phyloP scores from a whole-genome alignment of 2,888 invertebrate species.

The Siphlonurus alternatus region DNA sequence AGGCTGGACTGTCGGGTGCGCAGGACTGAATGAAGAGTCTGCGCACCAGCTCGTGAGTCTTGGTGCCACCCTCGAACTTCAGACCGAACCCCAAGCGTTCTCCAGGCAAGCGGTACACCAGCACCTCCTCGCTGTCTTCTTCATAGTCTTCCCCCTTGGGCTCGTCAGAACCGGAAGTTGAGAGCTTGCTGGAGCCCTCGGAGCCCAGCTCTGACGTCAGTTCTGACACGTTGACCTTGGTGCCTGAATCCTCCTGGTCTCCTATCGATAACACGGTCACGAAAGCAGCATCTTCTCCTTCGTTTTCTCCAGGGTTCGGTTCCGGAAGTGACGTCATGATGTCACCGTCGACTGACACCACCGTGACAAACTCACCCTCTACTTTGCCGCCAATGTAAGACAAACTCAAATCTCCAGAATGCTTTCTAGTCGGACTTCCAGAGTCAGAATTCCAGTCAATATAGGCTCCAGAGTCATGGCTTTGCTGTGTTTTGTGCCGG shows the following conservation, averaged over 20 bases:
- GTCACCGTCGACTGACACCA: conserved; percentile 36
- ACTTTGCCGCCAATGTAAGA: conserved; percentile 12
- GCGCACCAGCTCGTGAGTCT: conserved; percentile 61
- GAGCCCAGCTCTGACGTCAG: background rate
- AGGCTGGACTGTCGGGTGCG: conserved; percentile 73
- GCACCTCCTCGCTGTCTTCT: conserved; percentile 43
- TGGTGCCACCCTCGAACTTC: conserved; percentile 81
- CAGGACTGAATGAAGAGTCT: conserved; percentile 77
- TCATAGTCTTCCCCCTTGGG: conserved; percentile 1
- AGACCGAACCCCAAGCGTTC: conserved; percentile 81
- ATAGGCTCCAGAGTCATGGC: conserved; percentile 21
- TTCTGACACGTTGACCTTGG: background rate
- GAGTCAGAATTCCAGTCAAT: conserved; percentile 19
- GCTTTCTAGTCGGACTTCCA: conserved; percentile 12
- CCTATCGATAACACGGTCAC: conserved; percentile 35
- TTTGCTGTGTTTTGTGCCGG: conserved; percentile 19
- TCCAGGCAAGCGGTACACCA: conserved; percentile 71
- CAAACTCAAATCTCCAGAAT: conserved; percentile 5
- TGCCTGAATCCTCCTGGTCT: conserved; percentile 21
- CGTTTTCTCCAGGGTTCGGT: conserved; percentile 15
- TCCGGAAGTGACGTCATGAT: conserved; percentile 9
- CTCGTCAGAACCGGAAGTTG: background rate
- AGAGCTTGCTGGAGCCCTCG: background rate
- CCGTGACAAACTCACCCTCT: conserved; percentile 37
- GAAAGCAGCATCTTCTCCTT: conserved; percentile 22